phyloP scores from a whole-genome alignment of 37 sponge, comb jelly and placozoan genomes.

The Spongia lamella region DNA sequence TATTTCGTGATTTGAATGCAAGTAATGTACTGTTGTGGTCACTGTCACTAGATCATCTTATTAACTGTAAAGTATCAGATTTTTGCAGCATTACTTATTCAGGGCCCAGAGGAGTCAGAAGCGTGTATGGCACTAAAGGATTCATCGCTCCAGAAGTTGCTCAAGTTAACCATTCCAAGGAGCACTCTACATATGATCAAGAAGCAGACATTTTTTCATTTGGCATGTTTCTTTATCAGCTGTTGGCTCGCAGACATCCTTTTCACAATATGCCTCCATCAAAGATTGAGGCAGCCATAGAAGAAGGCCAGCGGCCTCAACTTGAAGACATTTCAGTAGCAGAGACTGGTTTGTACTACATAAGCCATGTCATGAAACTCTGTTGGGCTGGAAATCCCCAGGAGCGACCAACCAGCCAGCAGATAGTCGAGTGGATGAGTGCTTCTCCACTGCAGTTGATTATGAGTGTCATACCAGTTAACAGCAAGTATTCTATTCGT shows the following conservation, averaged over 20 bases:
- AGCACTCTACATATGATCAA: constrained; percentile 70
- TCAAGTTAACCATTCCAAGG: constrained; percentile 62
- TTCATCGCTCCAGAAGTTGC: constrained; percentile 93
- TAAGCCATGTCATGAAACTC: constrained; percentile 58
- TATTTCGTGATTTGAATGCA: constrained; percentile 88
- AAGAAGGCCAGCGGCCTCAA: constrained; percentile 44
- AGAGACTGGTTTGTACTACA: constrained; percentile 44
- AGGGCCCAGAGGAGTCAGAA: constrained; percentile 64
- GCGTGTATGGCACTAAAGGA: constrained; percentile 81
- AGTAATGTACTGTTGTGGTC: constrained; percentile 91
- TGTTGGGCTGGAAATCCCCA: constrained; percentile 69
- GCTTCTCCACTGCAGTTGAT: constrained; percentile 36
- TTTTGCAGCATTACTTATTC: constrained; percentile 77
- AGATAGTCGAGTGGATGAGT: constrained; percentile 35
- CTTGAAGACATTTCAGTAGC: constrained; percentile 46
- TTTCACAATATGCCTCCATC: constrained; percentile 41
- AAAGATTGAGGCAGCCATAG: constrained; percentile 40
- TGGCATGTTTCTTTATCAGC: constrained; percentile 85
- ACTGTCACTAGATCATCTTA: constrained; percentile 62
- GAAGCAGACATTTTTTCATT: constrained; percentile 85
- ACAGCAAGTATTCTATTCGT: constrained; percentile 51
- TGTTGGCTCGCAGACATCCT: constrained; percentile 78
- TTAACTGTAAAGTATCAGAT: constrained; percentile 86
- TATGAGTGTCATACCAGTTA: constrained; percentile 62
- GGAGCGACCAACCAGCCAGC: constrained; percentile 35